phyloP scores from a whole-genome alignment of 2,113 vertebrate genomes.

The Montifringilla adamsi region DNA sequence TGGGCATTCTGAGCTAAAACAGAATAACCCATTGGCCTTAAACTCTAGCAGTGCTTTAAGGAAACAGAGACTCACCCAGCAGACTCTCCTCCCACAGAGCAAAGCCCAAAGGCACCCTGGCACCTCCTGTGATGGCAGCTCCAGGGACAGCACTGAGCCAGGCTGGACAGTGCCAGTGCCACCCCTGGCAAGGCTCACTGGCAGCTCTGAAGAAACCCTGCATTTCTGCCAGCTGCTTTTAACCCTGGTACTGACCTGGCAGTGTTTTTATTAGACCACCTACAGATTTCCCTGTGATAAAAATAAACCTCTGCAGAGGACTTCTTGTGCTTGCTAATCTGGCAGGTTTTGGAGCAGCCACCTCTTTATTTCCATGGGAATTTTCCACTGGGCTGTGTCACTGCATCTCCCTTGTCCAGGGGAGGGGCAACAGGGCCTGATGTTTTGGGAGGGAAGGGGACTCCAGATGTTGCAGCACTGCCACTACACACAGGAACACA shows the following conservation, averaged over 20 bases:
- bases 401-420: neutral
- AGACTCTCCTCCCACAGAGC: neutral
- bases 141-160: rapidly evolving
- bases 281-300: neutral
- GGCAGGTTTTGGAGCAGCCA: slow-evolving; percentile 7
- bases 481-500: neutral
- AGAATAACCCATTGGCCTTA: neutral
- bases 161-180: neutral
- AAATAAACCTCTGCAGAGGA: neutral
- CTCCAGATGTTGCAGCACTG: neutral
- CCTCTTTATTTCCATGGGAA: neutral
- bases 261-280: neutral
- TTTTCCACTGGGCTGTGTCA: slow-evolving; percentile 7
- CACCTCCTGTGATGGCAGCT: neutral
- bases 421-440: neutral
- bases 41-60: neutral
- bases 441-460: neutral
- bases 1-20: neutral
- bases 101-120: neutral
- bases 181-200: neutral
- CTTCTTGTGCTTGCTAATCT: neutral
- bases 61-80: neutral
- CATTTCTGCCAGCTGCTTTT: neutral
- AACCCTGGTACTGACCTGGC: neutral
- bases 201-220: neutral